Evolutionary conservation across 1,140 invertebrate species (phyloP), one percentile per base, ranked within the genome.

Genomic region (Drosophila bocqueti): DNA sequence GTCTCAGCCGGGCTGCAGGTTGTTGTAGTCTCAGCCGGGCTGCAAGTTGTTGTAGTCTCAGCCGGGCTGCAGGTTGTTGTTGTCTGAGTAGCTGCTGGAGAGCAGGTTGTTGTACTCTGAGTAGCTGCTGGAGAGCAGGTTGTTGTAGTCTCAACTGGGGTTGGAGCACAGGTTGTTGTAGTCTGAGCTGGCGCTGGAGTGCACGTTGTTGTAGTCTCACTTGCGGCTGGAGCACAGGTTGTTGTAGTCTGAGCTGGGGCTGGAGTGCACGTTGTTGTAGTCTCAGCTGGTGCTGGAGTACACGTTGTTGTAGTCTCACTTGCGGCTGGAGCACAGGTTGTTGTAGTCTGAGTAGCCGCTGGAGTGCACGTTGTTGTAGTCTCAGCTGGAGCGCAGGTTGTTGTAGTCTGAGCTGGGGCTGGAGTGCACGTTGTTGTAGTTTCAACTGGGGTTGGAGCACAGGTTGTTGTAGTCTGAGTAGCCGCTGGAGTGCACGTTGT

Each of bases 311-410:
- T 46, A 11, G 43, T 21, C 43, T 46, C 10, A 13, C n/a, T n/a
- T n/a, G n/a, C n/a, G n/a, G 21, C 18, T 8, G 75, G 16, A 2
- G 13, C 13, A 3, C 61, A 58, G 5, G 62, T 57, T 24, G 59
- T 62, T 2, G 43, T 61, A 1, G 58, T 47, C 15, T 16, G 50
- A 3, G 9, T 7, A 8, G 13, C 52, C 26, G 40, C 45, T 36
- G 71, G 61, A n/a, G 49, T 21, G 11, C 64, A 58, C 15, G 26
- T 50, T 24, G 76, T 45, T 2, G 43, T 46, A 11, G 43, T 21
- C 43, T 46, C 10, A 13, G 21, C 18, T 8, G 75, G 16, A 2
- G 13, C 13, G 2, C 61, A 58, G 5, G 62, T 57, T 24, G 59
- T 62, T 2, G 43, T 61, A 1, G 58, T 47, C 15, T 16, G 21